phyloP scores from a whole-genome alignment of 64 coral and sea anemone species.

The Hydrozoanthus tunicans region DNA sequence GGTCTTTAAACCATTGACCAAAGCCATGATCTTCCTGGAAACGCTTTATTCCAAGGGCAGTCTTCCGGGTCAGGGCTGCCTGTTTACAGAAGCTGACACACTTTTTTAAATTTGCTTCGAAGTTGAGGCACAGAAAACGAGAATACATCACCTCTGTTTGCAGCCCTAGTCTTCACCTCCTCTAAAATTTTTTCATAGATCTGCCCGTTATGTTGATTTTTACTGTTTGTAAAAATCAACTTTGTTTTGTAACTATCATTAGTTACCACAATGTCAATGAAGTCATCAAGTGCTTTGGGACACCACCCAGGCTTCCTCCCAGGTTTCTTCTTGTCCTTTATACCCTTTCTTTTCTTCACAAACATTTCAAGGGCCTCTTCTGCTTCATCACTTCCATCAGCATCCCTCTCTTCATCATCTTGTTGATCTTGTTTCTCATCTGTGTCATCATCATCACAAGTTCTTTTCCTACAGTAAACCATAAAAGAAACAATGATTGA shows the following conservation, averaged over 20 bases:
- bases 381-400: background rate
- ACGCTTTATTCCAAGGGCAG: conserved; percentile 44
- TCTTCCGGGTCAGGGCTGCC: conserved; percentile 51
- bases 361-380: background rate
- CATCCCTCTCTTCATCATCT: background rate
- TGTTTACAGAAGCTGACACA: conserved; percentile 58
- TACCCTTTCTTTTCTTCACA: conserved; percentile 48
- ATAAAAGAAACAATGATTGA: background rate
- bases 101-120: conserved; percentile 32
- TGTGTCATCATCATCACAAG: conserved; percentile 16
- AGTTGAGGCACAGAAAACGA: conserved; percentile 42
- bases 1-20: conserved; percentile 47
- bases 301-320: conserved; percentile 42
- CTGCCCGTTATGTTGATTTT: conserved; percentile 42
- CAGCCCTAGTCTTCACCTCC: conserved; percentile 38
- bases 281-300: conserved; percentile 50
- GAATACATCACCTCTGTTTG: conserved; percentile 38
- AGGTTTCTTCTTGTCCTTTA: conserved; percentile 49
- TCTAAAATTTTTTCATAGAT: conserved; percentile 49
- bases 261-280: conserved; percentile 55
- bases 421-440: conserved; percentile 21
- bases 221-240: conserved; percentile 50
- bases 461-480: conserved; percentile 14
- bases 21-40: conserved; percentile 45
- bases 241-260: conserved; percentile 33